phyloP scores from a whole-genome alignment of 2,113 vertebrate genomes.

The Sphyrna mokarran region DNA sequence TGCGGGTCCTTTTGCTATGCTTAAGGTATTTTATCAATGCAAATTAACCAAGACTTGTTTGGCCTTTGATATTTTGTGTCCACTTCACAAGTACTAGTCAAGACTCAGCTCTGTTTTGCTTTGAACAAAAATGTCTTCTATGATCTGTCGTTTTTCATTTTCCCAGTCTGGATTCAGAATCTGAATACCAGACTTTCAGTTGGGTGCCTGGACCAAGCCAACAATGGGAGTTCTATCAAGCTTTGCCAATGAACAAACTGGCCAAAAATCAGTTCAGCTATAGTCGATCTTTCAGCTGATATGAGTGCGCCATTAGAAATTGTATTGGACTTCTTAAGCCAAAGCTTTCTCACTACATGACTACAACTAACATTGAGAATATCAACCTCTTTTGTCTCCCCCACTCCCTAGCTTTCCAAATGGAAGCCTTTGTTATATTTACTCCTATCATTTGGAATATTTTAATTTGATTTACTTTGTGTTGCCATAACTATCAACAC shows the following conservation, averaged over 20 bases:
- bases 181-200: background rate
- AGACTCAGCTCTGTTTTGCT: background rate
- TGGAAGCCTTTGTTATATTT: background rate
- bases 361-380: background rate
- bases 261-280: background rate
- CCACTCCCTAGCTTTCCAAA: background rate
- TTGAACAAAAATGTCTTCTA: background rate
- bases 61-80: background rate
- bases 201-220: background rate
- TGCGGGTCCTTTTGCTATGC: background rate
- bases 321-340: background rate
- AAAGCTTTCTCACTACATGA: background rate
- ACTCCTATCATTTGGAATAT: background rate
- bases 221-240: background rate
- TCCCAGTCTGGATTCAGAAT: background rate
- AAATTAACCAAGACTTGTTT: background rate
- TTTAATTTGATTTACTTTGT: background rate
- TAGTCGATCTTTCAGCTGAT: background rate
- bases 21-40: background rate
- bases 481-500: too few species aligned
- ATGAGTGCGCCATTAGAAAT: background rate
- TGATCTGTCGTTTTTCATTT: background rate
- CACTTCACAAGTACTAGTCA: background rate
- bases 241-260: background rate
- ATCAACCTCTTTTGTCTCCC: background rate